These are phyloP conservation scores for Agonum fuliginosum DNA, from an alignment of 2,888 invertebrate genomes.

Conservation along the genomic window DNA sequence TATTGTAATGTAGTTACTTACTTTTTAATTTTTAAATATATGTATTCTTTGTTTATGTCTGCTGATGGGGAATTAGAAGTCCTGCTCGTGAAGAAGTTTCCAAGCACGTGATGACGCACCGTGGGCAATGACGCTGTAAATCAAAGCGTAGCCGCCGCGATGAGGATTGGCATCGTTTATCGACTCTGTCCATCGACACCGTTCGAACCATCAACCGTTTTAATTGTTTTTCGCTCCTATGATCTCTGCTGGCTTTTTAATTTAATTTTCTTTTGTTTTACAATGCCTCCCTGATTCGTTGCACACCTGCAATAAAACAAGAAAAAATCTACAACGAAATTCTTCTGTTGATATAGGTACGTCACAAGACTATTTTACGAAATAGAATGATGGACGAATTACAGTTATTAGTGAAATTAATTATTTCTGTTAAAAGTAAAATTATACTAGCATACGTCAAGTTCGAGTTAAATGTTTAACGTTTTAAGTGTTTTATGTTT, in stretches of 20 bases:
- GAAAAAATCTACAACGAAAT: not conserved
- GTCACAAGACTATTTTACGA: not conserved
- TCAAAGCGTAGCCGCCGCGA: conserved; percentile 41
- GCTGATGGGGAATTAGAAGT: not conserved
- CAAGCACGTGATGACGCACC: conserved; percentile 26
- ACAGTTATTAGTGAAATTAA: not conserved
- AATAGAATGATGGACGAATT: not conserved
- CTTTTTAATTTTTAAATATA: too few species aligned
- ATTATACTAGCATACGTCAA: not conserved
- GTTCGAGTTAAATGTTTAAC: not conserved
- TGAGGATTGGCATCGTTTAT: conserved; percentile 41
- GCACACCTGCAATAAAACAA: not conserved
- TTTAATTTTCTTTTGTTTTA: conserved; percentile 48
- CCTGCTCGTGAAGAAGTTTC: not conserved
- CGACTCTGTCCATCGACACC: conserved; percentile 33
- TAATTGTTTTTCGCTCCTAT: conserved; percentile 52
- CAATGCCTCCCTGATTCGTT: not conserved
- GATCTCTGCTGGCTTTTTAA: conserved; percentile 47
- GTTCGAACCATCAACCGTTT: conserved; percentile 22
- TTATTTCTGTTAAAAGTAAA: not conserved
- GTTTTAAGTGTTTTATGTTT: too few species aligned
- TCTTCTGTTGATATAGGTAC: not conserved
- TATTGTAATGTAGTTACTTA: too few species aligned
- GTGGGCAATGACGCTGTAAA: conserved; percentile 48
- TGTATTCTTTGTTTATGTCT: not conserved